These are phyloP conservation scores for Platorchestia sp. DNA, from an alignment of 1,140 invertebrate species.

Conservation along the genomic window DNA sequence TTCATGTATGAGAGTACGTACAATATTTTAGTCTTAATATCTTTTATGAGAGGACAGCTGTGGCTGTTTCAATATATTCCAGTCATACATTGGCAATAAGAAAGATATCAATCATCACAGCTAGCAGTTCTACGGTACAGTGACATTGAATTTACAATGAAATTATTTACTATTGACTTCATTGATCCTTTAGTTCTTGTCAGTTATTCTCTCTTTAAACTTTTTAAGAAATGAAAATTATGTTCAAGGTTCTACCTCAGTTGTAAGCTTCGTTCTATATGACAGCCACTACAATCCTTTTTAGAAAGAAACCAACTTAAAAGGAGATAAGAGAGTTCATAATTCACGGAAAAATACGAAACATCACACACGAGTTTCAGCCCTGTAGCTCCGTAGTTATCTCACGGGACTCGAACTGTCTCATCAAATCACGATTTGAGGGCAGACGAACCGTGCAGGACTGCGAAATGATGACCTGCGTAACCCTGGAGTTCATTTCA, in stretches of 20 bases:
- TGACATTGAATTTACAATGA: neutral
- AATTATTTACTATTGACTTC: neutral
- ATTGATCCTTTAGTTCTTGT: neutral
- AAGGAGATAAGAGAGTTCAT: neutral
- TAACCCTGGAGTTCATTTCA: neutral
- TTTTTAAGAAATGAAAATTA: too few relatives aligned
- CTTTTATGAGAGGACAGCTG: neutral
- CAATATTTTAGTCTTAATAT: too few relatives aligned
- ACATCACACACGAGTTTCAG: neutral
- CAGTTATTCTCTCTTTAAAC: neutral
- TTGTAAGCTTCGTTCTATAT: neutral
- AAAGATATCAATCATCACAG: neutral
- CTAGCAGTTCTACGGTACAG: neutral
- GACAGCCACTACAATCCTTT: neutral
- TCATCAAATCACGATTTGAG: constrained; percentile 5
- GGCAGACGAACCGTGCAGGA: neutral
- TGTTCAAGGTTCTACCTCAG: neutral
- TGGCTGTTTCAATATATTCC: neutral
- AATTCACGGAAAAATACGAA: neutral
- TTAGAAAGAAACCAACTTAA: neutral
- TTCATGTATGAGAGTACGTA: too few relatives aligned
- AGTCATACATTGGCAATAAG: neutral
- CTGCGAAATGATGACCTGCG: neutral
- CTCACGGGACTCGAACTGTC: neutral
- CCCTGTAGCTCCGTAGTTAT: neutral